phyloP scores from a whole-genome alignment of 2,797 vertebrate genomes.

The Cyprinella venusta region DNA sequence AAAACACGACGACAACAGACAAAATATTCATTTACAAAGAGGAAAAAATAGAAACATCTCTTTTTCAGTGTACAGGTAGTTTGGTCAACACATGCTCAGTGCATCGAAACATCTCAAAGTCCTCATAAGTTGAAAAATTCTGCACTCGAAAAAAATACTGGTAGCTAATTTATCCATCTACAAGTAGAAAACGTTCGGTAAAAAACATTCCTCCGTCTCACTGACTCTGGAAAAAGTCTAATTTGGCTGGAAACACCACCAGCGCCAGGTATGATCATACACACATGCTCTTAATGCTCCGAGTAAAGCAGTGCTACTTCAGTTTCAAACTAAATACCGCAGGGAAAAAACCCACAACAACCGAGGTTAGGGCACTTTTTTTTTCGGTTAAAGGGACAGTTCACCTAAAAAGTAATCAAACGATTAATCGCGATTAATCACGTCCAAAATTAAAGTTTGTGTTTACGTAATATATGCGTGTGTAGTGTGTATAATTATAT shows the following conservation, averaged over 20 bases:
- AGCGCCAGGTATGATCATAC: background rate
- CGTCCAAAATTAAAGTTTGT: too few relatives aligned
- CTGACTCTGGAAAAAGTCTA: conserved; percentile 50
- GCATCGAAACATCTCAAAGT: conserved; percentile 49
- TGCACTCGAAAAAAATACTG: conserved; percentile 71
- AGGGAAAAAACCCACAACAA: background rate
- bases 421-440: too few relatives aligned
- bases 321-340: background rate
- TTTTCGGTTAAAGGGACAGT: background rate
- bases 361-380: background rate
- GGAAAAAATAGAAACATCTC: conserved; percentile 64
- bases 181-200: conserved; percentile 78
- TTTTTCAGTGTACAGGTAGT: conserved; percentile 60
- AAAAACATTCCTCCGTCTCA: conserved; percentile 78
- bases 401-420: background rate
- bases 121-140: conserved; percentile 50
- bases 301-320: conserved; percentile 49
- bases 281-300: conserved; percentile 38
- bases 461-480: too few relatives aligned
- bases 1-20: conserved; percentile 62
- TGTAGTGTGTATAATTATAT: too few relatives aligned
- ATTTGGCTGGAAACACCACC: conserved; percentile 8
- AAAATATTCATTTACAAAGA: conserved; percentile 52
- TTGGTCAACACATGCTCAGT: conserved; percentile 61
- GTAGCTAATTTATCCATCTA: conserved; percentile 67